A percentile compares a stretch with the other conserved stretches of the same genome.
These are phyloP conservation scores for Chiloscyllium punctatum DNA, from an alignment of 2,797 vertebrate species.

Conservation along the genomic window DNA sequence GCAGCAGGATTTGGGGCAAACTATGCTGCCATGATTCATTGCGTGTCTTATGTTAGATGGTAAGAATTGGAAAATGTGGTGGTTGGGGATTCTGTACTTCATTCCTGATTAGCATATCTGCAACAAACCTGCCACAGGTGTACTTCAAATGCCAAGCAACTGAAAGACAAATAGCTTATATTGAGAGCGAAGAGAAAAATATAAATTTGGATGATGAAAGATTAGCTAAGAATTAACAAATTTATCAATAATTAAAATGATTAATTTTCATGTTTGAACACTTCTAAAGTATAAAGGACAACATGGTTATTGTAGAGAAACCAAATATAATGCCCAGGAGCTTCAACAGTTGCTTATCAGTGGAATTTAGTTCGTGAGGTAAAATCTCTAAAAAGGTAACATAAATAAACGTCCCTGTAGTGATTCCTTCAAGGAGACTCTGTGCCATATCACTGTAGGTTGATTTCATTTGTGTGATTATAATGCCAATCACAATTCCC, in stretches of 20 bases:
- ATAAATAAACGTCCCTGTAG: constrained; percentile 79
- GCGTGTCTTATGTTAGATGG: background rate
- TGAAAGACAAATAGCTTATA: background rate
- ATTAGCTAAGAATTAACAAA: background rate
- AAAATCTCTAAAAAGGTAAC: constrained; percentile 88
- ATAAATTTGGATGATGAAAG: background rate
- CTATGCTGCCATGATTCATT: background rate
- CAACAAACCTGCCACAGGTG: background rate
- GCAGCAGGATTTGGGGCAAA: background rate
- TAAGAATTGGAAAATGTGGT: background rate
- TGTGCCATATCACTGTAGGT: constrained; percentile 59
- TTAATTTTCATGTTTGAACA: background rate
- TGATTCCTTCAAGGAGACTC: constrained; percentile 71
- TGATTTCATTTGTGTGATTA: constrained; percentile 61
- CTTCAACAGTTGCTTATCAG: constrained; percentile 69
- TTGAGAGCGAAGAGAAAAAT: background rate
- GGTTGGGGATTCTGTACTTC: background rate
- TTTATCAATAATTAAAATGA: background rate
- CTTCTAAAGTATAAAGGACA: constrained; percentile 67
- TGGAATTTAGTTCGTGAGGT: constrained; percentile 73
- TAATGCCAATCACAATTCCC: constrained; percentile 71
- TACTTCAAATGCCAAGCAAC: background rate
- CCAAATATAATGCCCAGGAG: constrained; percentile 74
- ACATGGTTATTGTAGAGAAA: constrained; percentile 71
- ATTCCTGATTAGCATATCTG: background rate